Evolutionary conservation across 2,113 vertebrate genomes (phyloP).

Genomic region (Xerus inauris): DNA sequence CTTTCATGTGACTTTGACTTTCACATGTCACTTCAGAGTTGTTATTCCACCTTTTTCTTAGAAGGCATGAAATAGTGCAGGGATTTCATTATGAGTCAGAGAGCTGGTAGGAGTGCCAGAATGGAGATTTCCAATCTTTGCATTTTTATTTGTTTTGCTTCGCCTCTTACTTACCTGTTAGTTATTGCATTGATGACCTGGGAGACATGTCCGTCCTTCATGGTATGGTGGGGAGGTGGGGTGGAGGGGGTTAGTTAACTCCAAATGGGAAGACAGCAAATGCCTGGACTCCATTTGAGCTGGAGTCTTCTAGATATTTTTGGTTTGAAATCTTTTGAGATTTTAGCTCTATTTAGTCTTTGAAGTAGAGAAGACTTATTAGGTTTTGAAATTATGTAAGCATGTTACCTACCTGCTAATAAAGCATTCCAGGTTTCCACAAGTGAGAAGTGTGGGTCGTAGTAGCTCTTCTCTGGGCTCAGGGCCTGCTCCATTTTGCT

Average conservation of each 20-base stretch:
- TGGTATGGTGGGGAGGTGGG: too few relatives aligned
- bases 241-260: not conserved
- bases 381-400: not conserved
- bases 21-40: not conserved
- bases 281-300: not conserved
- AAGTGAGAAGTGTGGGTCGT: accelerated
- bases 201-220: not conserved
- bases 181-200: not conserved
- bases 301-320: not conserved
- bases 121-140: not conserved
- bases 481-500: not conserved
- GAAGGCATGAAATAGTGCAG: not conserved
- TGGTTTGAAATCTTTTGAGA: not conserved
- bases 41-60: not conserved
- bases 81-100: not conserved
- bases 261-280: not conserved
- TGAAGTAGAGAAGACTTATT: not conserved
- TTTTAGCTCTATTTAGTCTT: constrained; percentile 2
- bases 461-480: not conserved
- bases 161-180: not conserved
- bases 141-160: not conserved
- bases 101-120: not conserved
- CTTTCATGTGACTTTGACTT: not conserved
- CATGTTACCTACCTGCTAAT: not conserved
- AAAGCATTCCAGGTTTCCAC: not conserved